Base-by-base conservation (phyloP, 2,113 vertebrate genomes). In the Ariopsis seemanni region DNA sequence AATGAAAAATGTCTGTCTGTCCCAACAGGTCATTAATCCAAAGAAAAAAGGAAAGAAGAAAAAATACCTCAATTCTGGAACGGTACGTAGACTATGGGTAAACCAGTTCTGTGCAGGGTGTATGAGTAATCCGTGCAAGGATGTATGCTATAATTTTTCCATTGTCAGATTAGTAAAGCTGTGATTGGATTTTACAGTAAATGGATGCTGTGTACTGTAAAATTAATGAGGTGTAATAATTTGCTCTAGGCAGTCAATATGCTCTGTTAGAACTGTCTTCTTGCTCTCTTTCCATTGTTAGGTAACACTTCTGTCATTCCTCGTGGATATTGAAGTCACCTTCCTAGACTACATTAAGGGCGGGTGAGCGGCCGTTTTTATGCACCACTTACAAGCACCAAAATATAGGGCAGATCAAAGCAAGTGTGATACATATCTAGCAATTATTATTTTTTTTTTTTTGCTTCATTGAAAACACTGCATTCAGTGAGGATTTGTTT, bases 321-420 rank as follows among this genome's bases (percentile, higher is more conserved):
- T 98, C 84, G 96, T 99, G 92, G 97, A 99, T 95, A 97, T 96
- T 81, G 98, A 99, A 94, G 97, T 97, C 94, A 99, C 98, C 92
- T 99, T 99, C 93, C 95, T 99, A 92, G 98, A 99, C 96, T 99
- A 97, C 94, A 99, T 99, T 93, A 99, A 99, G 95, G 98, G 98
- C 94, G 98, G 98, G 98, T 99, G 93, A 96, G 90, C 87, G 58
- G 69, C 9, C 15, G 57, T 62, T 88, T 86, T 52, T 58, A 60
- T 14, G 15, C 67, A 67, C 12, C 30, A 42, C 27, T 67, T 80
- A 10, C 60, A 50, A 18, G 57, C 34, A 77, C 25, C 10, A 48
- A 78, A 78, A 78, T 55, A 72, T 85, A 78, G 57, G 34, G 42
- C 84, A 85, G 20, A 85, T 60, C 55, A 17, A 60, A 15, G 53